Conservation (phyloP, 2,888 invertebrate genomes). For the Phragmatobia fuliginosa region DNA sequence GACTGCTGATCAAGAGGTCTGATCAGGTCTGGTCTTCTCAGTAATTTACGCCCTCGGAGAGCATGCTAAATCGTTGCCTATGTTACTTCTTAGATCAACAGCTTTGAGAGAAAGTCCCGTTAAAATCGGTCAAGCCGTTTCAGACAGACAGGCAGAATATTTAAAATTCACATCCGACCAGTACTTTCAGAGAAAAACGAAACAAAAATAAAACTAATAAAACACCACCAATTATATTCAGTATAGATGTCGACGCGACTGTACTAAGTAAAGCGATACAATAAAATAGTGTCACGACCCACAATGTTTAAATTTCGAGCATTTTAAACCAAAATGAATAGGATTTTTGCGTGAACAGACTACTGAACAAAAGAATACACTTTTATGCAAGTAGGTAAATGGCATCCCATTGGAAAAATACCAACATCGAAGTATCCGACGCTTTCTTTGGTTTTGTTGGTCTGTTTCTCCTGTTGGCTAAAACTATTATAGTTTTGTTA, state of each 20-base stretch:
- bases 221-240: neutral
- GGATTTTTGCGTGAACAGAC: neutral
- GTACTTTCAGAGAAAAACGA: neutral
- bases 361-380: neutral
- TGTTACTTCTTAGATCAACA: too few species aligned
- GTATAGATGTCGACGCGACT: neutral
- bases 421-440: neutral
- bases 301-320: neutral
- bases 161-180: too few species aligned
- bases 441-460: neutral
- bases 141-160: too few species aligned
- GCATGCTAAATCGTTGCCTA: too few species aligned
- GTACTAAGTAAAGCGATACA: neutral
- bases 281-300: slow-evolving; percentile 1
- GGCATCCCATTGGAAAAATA: neutral
- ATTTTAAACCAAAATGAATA: slow-evolving; percentile 3
- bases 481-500: too few species aligned
- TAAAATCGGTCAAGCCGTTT: too few species aligned
- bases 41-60: too few species aligned
- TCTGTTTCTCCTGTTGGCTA: neutral
- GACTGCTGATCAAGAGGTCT: too few species aligned
- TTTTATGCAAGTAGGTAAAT: neutral
- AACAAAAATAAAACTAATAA: neutral
- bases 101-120: too few species aligned
- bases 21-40: too few species aligned